Conservation (phyloP, 2,888 invertebrate genomes). For the Caenorhabditis macrosperma region DNA sequence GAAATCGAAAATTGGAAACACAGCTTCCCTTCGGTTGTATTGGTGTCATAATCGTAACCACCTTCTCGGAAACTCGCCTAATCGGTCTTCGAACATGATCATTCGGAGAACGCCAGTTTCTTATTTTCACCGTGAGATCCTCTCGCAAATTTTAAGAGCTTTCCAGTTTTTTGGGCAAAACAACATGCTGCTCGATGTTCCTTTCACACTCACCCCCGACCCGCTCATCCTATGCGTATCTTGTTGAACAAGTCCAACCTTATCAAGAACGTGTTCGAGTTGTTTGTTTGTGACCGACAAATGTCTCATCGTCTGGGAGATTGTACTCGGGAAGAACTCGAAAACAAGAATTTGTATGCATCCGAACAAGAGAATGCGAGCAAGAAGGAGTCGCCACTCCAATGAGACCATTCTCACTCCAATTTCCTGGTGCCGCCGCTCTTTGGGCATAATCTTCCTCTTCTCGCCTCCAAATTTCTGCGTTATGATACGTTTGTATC, state of each 20-base stretch:
- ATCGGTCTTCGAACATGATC: background rate
- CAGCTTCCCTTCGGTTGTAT: too few relatives aligned
- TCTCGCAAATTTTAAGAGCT: background rate
- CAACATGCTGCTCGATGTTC: background rate
- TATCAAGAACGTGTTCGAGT: too few relatives aligned
- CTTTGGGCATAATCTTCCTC: conserved; percentile 6
- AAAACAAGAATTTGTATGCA: conserved; percentile 7
- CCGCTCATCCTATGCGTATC: too few relatives aligned
- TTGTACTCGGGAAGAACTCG: conserved; percentile 2
- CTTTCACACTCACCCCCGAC: background rate
- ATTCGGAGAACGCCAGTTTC: background rate
- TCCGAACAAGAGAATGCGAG: background rate
- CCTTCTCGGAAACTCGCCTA: background rate
- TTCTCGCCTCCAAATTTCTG: too few relatives aligned
- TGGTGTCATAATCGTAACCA: too few relatives aligned
- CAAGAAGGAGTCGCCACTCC: background rate
- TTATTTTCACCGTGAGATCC: background rate
- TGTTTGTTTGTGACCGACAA: too few relatives aligned
- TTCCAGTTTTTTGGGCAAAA: background rate
- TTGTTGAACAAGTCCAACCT: too few relatives aligned
- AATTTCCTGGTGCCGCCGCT: background rate
- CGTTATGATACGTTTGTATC: conserved; percentile 9
- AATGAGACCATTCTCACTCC: background rate
- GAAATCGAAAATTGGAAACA: too few relatives aligned
- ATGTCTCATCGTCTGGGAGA: background rate